A percentile compares a stretch with the other conserved stretches of the same genome.
Evolutionary conservation across 2,888 invertebrate genomes (phyloP).

Genomic region (Drosophila prostipennis): DNA sequence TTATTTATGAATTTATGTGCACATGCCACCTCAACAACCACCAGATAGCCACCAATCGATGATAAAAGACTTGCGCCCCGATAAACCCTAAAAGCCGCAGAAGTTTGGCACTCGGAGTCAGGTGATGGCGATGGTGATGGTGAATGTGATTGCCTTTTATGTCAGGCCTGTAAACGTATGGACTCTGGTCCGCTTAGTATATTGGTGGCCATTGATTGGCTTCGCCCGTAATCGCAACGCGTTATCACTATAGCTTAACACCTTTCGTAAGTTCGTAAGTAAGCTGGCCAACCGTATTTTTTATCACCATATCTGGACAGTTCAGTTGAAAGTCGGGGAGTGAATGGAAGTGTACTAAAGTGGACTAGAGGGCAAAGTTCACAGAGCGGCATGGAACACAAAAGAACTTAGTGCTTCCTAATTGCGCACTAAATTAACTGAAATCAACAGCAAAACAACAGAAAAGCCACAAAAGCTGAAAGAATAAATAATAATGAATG

Average conservation of each 20-base stretch:
- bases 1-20: constrained; percentile 74
- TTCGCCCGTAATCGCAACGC: constrained; percentile 31
- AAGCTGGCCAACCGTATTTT: constrained; percentile 40
- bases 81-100: constrained; percentile 41
- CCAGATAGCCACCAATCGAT: constrained; percentile 56
- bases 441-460: constrained; percentile 35
- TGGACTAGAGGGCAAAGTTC: constrained; percentile 55
- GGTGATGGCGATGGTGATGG: constrained; percentile 50
- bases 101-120: constrained; percentile 48
- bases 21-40: constrained; percentile 77
- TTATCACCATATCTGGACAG: constrained; percentile 69
- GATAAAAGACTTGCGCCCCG: constrained; percentile 55
- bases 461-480: constrained; percentile 2
- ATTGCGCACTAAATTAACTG: constrained; percentile 76
- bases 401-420: constrained; percentile 68
- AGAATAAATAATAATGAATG: constrained; percentile 46
- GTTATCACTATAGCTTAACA: constrained; percentile 64
- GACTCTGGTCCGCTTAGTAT: constrained; percentile 61
- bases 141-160: constrained; percentile 2
- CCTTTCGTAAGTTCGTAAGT: constrained; percentile 46
- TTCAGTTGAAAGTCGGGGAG: constrained; percentile 1
- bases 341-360: neutral
- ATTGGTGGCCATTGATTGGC: constrained; percentile 34
- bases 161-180: constrained; percentile 22
- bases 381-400: constrained; percentile 65